Evolutionary conservation across 30 jellyfish, hydroid and myxozoan genomes (phyloP).

Genomic region (Haliclystus octoradiatus): DNA sequence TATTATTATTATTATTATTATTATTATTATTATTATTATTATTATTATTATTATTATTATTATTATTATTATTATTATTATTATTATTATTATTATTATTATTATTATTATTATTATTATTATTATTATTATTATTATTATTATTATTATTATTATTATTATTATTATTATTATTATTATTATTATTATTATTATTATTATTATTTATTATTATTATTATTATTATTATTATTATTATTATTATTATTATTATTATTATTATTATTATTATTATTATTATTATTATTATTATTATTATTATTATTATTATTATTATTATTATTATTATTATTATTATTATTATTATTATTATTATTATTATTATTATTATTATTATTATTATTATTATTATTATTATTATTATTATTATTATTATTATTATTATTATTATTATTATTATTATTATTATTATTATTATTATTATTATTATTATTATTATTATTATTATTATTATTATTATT

Average conservation of each 20-base stretch:
- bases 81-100: not conserved
- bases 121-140: not conserved
- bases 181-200: not conserved
- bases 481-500: constrained; percentile 2
- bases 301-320: too few relatives aligned
- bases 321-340: too few relatives aligned
- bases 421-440: not conserved
- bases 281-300: too few relatives aligned
- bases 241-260: too few relatives aligned
- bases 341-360: too few relatives aligned
- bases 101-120: not conserved
- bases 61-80: not conserved
- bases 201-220: too few relatives aligned
- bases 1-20: too few relatives aligned
- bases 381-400: too few relatives aligned
- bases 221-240: too few relatives aligned
- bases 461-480: constrained; percentile 3
- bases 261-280: too few relatives aligned
- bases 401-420: too few relatives aligned
- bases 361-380: too few relatives aligned
- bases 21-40: not conserved
- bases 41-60: not conserved
- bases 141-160: not conserved
- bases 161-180: not conserved
- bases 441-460: constrained; percentile 2